Evolutionary conservation across 2,888 invertebrate genomes (phyloP).

Genomic region (Hecatera dysodea): DNA sequence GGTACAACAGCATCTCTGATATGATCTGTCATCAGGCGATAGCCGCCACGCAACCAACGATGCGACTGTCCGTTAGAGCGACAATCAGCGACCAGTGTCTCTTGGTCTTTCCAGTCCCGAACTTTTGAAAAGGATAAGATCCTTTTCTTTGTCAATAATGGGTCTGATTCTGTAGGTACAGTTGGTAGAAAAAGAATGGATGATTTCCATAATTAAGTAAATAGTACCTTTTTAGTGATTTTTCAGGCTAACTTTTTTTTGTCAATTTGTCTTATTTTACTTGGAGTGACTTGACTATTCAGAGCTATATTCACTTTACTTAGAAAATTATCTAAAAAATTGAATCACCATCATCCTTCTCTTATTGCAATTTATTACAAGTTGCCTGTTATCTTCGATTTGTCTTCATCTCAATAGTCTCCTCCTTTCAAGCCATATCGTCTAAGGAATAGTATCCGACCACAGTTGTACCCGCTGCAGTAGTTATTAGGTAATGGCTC

Average conservation of each 20-base stretch:
- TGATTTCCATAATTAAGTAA: background rate
- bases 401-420: background rate
- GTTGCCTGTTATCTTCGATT: no score
- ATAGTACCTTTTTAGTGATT: background rate
- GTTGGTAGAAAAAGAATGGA: background rate
- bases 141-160: no score
- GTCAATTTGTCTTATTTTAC: no score
- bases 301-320: no score
- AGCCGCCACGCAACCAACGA: background rate
- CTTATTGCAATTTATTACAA: background rate
- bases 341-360: background rate
- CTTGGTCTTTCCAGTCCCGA: no score
- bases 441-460: background rate
- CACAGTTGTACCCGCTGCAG: background rate
- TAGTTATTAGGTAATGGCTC: background rate
- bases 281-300: no score
- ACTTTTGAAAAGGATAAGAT: no score
- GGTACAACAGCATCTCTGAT: background rate
- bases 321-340: no score
- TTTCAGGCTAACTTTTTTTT: background rate
- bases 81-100: background rate
- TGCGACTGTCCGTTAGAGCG: background rate
- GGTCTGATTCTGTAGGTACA: background rate
- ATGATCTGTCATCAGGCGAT: background rate
- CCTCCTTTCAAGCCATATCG: background rate